Conservation (phyloP, 1,140 invertebrate genomes). For the Drosophila mayri region DNA sequence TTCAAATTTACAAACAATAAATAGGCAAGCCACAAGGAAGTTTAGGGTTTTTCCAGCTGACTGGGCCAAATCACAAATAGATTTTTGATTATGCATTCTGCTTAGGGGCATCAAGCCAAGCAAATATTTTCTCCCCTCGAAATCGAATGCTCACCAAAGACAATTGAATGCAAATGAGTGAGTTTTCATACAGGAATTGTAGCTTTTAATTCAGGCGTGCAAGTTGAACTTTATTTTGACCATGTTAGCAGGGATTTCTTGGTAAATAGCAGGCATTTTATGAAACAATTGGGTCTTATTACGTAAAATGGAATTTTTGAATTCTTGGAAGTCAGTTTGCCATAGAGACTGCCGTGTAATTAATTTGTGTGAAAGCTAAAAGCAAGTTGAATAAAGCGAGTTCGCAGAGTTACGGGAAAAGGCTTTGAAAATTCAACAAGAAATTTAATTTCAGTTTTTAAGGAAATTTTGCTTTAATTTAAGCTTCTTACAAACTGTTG, state of each 20-base stretch:
- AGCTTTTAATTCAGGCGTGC: slow-evolving; percentile 4
- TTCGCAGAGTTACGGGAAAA: background rate
- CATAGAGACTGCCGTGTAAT: background rate
- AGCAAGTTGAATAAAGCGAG: background rate
- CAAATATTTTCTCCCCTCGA: slow-evolving; percentile 11
- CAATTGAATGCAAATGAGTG: slow-evolving; percentile 34
- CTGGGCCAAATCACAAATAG: slow-evolving; percentile 26
- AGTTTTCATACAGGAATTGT: slow-evolving; percentile 4
- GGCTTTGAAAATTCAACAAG: background rate
- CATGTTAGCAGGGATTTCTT: background rate
- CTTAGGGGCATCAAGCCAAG: slow-evolving; percentile 12
- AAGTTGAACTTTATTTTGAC: background rate
- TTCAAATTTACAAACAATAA: slow-evolving; percentile 21
- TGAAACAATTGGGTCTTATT: background rate
- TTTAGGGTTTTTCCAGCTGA: slow-evolving; percentile 21
- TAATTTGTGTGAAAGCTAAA: background rate
- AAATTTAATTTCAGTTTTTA: background rate
- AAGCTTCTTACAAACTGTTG: background rate
- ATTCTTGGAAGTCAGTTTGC: background rate
- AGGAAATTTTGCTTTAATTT: background rate
- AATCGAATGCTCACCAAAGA: slow-evolving; percentile 10
- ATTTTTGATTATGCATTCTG: slow-evolving; percentile 30
- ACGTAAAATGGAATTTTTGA: background rate
- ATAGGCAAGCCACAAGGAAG: slow-evolving; percentile 14
- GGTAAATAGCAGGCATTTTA: background rate